Base-by-base conservation (phyloP, 2,888 invertebrate genomes). In the Toxonevra muliebris region DNA sequence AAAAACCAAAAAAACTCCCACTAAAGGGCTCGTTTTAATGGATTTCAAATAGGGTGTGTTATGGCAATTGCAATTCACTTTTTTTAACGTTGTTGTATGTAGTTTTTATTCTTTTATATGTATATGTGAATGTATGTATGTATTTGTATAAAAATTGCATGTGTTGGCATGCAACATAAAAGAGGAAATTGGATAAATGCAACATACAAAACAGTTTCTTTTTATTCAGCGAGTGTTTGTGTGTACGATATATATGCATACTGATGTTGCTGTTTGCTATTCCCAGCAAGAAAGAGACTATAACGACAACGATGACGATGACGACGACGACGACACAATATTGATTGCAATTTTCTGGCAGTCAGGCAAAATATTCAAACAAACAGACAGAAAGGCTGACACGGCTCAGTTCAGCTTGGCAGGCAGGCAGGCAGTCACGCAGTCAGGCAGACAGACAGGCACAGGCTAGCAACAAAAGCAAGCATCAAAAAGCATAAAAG, bases 301-400 rank as follows among this genome's bases (percentile, higher is more conserved):
- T n/a, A 20, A 57, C 20, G 19, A 43, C 20, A 54, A 12, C n/a
- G 54, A 58, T 50, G 54, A 62, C 71, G 53, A 59, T 69, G 65
- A 60, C 70, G 69, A 61, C 70, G 71, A 10, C 53, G 42, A 58
- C 53, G 57, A 50, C 54, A 66, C 75, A 78, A 77, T 80, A 79
- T 79, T 80, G 79, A 79, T 80, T 78, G 80, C 80, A 79, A 79
- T 79, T 80, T 75, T 77, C 68, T 61, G 62, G 60, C 61, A 53
- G 58, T 20, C 63, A 50, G 43, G 64, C 63, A 60, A 55, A 58
- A 67, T 55, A 66, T 65, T 12, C 41, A 50, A 48, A 50, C n/a
- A 50, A 30, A 58, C 61, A 58, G 41, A 42, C 57, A 65, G 48
- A 60, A n/a, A 30, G 41, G 13, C 43, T 17, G 19, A 12, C 19